These are phyloP conservation scores for Pyrrhia umbra DNA, from an alignment of 2,888 invertebrate species.

Conservation along the genomic window DNA sequence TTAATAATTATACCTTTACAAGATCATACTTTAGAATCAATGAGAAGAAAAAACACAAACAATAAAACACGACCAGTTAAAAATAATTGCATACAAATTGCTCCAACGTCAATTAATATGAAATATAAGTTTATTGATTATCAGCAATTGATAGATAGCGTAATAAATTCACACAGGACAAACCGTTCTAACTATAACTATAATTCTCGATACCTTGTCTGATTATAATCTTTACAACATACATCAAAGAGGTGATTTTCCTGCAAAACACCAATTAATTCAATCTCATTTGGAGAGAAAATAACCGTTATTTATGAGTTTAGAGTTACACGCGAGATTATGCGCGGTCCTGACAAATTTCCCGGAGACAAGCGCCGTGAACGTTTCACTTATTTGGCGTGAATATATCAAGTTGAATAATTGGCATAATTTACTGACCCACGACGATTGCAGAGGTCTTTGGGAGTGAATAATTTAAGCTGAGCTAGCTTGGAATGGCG, in stretches of 20 bases:
- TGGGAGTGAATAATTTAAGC: constrained; percentile 3
- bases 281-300: constrained; percentile 70
- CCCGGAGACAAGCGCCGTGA: constrained; percentile 56
- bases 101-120: constrained; percentile 21
- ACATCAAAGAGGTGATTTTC: constrained; percentile 53
- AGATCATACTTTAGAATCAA: neutral
- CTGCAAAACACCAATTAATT: constrained; percentile 62
- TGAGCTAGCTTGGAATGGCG: neutral
- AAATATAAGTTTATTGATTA: constrained; percentile 41
- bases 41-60: neutral
- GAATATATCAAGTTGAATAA: constrained; percentile 60
- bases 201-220: constrained; percentile 43
- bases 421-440: constrained; percentile 52
- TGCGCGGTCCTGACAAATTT: constrained; percentile 76
- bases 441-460: constrained; percentile 6
- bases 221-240: constrained; percentile 58
- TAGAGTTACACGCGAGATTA: constrained; percentile 73
- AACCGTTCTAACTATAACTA: constrained; percentile 48
- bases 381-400: constrained; percentile 61
- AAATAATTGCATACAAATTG: constrained; percentile 22
- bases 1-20: too few species aligned
- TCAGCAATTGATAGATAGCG: constrained; percentile 35
- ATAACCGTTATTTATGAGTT: constrained; percentile 79
- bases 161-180: constrained; percentile 49
- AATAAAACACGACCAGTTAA: constrained; percentile 2